A percentile compares a stretch with the other conserved stretches of the same genome.
phyloP scores from a whole-genome alignment of 2,113 vertebrate genomes.

The Pithys albifrons region DNA sequence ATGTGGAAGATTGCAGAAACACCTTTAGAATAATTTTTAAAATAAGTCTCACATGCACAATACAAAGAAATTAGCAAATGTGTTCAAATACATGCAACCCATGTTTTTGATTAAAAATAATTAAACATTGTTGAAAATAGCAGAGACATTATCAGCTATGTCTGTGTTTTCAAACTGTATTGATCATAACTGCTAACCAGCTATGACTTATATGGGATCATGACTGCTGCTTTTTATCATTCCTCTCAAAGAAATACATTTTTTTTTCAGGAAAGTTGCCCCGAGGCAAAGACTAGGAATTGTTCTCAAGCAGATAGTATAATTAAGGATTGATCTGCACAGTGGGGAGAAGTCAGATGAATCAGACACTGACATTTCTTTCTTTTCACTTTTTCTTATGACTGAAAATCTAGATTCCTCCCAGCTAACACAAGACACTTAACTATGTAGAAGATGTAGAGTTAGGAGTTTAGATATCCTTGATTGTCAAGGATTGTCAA shows the following conservation, averaged over 20 bases:
- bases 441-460: neutral
- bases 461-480: constrained; percentile 1
- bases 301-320: constrained; percentile 51
- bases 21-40: neutral
- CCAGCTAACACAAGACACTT: neutral
- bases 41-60: neutral
- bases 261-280: constrained; percentile 57
- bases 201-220: neutral
- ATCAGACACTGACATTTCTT: constrained; percentile 55
- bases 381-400: neutral
- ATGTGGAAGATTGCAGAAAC: neutral
- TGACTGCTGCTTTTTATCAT: neutral
- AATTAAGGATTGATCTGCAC: constrained; percentile 67
- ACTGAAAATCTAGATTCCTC: constrained; percentile 18
- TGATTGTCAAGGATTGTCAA: constrained; percentile 24
- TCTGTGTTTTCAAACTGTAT: constrained; percentile 2
- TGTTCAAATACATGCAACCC: neutral
- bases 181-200: neutral
- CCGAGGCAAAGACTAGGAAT: constrained; percentile 46
- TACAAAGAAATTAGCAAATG: neutral
- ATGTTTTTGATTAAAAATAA: neutral
- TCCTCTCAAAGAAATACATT: constrained; percentile 39
- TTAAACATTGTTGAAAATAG: neutral
- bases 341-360: constrained; percentile 42
- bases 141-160: neutral